Conservation (phyloP, 1,140 invertebrate genomes). For the Trachymyrmex septentrionalis region DNA sequence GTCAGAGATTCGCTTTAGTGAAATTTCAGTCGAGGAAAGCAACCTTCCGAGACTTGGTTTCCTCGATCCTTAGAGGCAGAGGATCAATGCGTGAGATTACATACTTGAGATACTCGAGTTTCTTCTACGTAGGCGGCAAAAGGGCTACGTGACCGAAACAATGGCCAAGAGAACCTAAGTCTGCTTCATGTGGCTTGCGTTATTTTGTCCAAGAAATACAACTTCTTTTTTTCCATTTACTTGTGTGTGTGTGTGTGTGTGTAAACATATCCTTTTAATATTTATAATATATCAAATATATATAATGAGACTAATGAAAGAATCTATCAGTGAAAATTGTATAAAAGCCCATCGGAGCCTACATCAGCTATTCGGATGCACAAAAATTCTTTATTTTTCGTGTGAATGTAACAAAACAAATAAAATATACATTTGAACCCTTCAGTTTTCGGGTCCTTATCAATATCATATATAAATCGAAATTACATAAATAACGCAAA, state of each 20-base stretch:
- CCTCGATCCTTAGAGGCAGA: slow-evolving; percentile 41
- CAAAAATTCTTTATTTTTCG: too few relatives aligned
- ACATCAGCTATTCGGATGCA: too few relatives aligned
- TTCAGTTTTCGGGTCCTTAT: too few relatives aligned
- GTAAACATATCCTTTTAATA: background rate
- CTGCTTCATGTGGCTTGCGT: background rate
- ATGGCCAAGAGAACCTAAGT: slow-evolving; percentile 10
- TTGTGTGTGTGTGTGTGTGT: too few relatives aligned
- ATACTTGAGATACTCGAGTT: slow-evolving; percentile 40
- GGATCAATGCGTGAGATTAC: slow-evolving; percentile 66
- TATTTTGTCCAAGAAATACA: slow-evolving; percentile 34
- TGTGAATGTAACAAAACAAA: too few relatives aligned
- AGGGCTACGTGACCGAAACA: slow-evolving; percentile 73
- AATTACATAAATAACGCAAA: too few relatives aligned
- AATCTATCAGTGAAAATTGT: too few relatives aligned
- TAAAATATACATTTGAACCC: too few relatives aligned
- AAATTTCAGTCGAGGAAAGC: slow-evolving; percentile 25
- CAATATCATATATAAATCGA: too few relatives aligned
- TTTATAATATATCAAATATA: too few relatives aligned
- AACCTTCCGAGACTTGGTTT: slow-evolving; percentile 50
- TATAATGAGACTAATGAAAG: too few relatives aligned
- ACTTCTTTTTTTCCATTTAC: background rate
- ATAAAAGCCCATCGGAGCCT: too few relatives aligned
- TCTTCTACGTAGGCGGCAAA: slow-evolving; percentile 30
- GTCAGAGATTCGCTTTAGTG: slow-evolving; percentile 29